phyloP scores from a whole-genome alignment of 2,113 vertebrate genomes.

The Glareola pratincola region DNA sequence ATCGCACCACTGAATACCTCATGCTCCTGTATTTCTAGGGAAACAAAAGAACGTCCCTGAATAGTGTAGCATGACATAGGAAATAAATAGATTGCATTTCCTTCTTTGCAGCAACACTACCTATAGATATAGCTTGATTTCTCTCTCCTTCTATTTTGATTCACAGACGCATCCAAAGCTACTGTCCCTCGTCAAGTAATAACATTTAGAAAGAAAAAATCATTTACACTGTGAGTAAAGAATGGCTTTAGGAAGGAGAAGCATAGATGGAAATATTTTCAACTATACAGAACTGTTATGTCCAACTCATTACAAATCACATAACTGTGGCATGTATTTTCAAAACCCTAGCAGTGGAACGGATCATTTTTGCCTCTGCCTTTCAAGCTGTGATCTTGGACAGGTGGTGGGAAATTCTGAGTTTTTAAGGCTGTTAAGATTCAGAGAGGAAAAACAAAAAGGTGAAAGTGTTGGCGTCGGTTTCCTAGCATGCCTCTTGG shows the following conservation, averaged over 20 bases:
- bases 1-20: background rate
- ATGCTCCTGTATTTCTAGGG: background rate
- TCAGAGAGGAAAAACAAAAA: background rate
- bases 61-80: background rate
- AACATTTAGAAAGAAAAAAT: background rate
- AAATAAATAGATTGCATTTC: background rate
- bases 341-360: background rate
- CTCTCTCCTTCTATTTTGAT: background rate
- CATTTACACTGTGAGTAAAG: background rate
- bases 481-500: background rate
- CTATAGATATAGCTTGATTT: background rate
- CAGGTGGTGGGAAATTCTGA: conserved; percentile 37
- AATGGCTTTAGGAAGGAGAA: background rate
- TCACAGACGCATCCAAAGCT: background rate
- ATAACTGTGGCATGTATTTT: background rate
- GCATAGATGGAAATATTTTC: background rate
- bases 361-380: conserved; percentile 2
- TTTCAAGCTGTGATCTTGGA: conserved; percentile 48
- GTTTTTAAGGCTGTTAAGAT: background rate
- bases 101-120: background rate
- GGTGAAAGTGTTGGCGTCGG: background rate
- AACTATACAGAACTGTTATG: background rate
- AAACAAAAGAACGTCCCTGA: background rate
- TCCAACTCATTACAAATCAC: conserved; percentile 17
- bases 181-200: background rate